phyloP scores from a whole-genome alignment of 2,888 invertebrate genomes.

The Altica lythri region DNA sequence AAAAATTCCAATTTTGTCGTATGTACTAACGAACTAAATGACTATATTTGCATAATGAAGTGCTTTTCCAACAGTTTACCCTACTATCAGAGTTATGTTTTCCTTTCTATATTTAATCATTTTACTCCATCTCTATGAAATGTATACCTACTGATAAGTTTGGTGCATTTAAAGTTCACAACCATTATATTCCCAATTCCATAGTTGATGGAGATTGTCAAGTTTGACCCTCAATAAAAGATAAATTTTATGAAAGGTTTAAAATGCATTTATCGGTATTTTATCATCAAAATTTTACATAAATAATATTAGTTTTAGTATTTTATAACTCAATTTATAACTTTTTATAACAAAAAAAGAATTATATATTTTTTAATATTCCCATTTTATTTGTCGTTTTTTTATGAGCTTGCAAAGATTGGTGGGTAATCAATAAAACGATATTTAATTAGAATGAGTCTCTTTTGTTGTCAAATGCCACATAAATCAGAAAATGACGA shows the following conservation, averaged over 20 bases:
- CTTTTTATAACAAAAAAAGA: too few species aligned
- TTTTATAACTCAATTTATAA: too few species aligned
- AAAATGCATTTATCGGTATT: too few species aligned
- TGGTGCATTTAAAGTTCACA: conserved; percentile 30
- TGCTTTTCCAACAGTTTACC: conserved; percentile 36
- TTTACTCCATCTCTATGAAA: conserved; percentile 38
- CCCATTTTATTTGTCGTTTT: background rate
- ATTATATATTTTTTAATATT: background rate
- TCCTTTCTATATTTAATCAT: conserved; percentile 42
- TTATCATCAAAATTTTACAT: too few species aligned
- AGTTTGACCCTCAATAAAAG: too few species aligned
- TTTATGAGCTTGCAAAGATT: background rate
- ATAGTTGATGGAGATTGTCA: too few species aligned
- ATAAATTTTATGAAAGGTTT: too few species aligned
- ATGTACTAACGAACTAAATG: conserved; percentile 41
- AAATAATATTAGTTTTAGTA: too few species aligned
- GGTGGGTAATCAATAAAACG: background rate
- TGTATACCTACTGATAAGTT: conserved; percentile 32
- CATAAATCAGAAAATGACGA: background rate
- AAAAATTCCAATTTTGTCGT: conserved; percentile 37
- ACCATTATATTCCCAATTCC: conserved; percentile 14
- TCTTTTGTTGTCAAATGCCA: background rate
- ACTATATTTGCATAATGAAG: conserved; percentile 40
- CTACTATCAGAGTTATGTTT: conserved; percentile 38
- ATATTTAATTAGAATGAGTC: background rate